Evolutionary conservation across 2,113 vertebrate species (phyloP).

Genomic region (Galemys pyrenaicus): DNA sequence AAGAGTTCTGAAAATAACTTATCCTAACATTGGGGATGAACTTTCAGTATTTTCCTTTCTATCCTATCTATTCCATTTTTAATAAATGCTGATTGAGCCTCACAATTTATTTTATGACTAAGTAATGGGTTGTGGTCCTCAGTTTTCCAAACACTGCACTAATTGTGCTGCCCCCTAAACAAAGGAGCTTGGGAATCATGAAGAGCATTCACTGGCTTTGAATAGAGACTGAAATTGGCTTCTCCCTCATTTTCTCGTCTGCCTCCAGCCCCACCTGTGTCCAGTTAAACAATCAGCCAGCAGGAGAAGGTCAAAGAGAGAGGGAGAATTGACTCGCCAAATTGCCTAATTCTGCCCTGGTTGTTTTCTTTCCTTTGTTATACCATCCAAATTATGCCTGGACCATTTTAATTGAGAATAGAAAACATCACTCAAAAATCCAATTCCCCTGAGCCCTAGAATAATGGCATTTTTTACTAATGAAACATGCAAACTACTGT

Average conservation of each 20-base stretch:
- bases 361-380: conserved; percentile 54
- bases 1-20: background rate
- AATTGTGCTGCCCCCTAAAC: background rate
- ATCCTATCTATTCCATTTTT: conserved; percentile 21
- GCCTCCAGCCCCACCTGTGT: background rate
- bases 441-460: conserved; percentile 71
- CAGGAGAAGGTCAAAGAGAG: background rate
- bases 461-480: conserved; percentile 83
- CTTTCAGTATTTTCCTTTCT: background rate
- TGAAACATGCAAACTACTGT: conserved; percentile 82
- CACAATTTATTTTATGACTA: background rate
- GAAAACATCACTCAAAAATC: conserved; percentile 74
- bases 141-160: background rate
- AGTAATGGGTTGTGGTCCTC: background rate
- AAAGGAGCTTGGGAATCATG: background rate
- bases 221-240: background rate
- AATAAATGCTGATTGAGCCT: conserved; percentile 4
- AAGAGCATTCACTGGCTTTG: background rate
- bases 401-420: conserved; percentile 65
- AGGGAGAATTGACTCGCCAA: background rate
- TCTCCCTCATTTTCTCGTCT: background rate
- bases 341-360: background rate
- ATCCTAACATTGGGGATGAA: background rate
- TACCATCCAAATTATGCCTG: conserved; percentile 51
- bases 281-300: conserved; percentile 17